phyloP scores from a whole-genome alignment of 2,113 vertebrate genomes.

The Deroptyus accipitrinus region DNA sequence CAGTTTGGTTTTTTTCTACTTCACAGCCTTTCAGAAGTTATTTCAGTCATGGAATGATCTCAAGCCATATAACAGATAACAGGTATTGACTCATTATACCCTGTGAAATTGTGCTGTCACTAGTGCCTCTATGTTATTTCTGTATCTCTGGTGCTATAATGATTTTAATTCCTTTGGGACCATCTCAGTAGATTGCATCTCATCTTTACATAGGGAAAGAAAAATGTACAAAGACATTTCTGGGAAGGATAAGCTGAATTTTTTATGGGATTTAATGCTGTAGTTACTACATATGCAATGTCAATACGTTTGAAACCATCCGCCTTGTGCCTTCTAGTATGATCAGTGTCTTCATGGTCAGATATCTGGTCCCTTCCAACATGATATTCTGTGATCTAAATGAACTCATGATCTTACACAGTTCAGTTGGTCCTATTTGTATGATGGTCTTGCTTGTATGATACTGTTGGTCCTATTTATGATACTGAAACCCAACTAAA shows the following conservation, averaged over 20 bases:
- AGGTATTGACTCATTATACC: constrained; percentile 73
- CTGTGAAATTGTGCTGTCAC: background rate
- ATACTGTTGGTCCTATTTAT: background rate
- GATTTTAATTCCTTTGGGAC: background rate
- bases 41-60: constrained; percentile 93
- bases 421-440: background rate
- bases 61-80: constrained; percentile 92
- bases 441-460: background rate
- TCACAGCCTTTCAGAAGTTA: constrained; percentile 90
- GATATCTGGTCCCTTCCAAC: background rate
- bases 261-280: background rate
- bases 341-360: background rate
- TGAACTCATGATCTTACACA: background rate
- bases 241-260: background rate
- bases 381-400: background rate
- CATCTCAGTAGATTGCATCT: background rate
- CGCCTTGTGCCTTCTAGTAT: background rate
- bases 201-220: background rate
- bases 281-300: background rate
- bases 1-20: background rate
- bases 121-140: background rate
- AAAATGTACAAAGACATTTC: background rate
- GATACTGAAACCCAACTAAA: background rate
- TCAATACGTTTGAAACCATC: background rate
- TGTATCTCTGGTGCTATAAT: background rate